phyloP scores from a whole-genome alignment of 2,113 vertebrate genomes.

The Microcebus ravelobensis region DNA sequence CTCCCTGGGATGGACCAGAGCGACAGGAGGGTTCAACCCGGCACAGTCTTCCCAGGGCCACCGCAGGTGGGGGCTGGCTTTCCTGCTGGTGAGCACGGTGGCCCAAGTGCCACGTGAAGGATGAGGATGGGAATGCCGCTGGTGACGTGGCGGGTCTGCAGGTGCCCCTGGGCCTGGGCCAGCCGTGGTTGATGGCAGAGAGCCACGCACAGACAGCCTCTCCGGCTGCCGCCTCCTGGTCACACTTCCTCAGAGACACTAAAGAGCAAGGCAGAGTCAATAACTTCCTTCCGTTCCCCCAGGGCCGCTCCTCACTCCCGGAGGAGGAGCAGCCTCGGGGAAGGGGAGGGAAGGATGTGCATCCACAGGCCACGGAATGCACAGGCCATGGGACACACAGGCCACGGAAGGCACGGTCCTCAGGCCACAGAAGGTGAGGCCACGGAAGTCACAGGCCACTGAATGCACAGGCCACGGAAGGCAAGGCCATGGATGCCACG shows the following conservation, averaged over 20 bases:
- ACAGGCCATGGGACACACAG: no score
- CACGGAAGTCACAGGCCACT: no score
- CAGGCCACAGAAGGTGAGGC: no score
- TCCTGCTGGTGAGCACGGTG: background rate
- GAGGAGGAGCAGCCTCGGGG: background rate
- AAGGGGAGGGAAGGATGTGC: background rate
- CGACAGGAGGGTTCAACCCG: background rate
- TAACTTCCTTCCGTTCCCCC: background rate
- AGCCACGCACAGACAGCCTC: background rate
- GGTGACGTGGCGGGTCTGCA: rapidly evolving
- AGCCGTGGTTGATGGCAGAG: background rate
- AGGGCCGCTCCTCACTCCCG: rapidly evolving
- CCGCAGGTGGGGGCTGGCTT: background rate
- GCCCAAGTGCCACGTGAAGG: rapidly evolving
- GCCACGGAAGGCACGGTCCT: background rate
- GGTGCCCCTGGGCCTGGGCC: background rate
- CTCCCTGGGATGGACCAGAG: background rate
- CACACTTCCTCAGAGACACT: background rate
- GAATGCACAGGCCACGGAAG: background rate
- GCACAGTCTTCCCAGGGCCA: rapidly evolving
- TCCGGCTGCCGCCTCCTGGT: background rate
- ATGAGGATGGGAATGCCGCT: rapidly evolving
- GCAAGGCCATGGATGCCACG: no score
- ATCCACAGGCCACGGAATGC: no score
- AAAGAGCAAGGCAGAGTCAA: rapidly evolving